phyloP scores from a whole-genome alignment of 2,888 invertebrate genomes.

The Leistus spinibarbis region DNA sequence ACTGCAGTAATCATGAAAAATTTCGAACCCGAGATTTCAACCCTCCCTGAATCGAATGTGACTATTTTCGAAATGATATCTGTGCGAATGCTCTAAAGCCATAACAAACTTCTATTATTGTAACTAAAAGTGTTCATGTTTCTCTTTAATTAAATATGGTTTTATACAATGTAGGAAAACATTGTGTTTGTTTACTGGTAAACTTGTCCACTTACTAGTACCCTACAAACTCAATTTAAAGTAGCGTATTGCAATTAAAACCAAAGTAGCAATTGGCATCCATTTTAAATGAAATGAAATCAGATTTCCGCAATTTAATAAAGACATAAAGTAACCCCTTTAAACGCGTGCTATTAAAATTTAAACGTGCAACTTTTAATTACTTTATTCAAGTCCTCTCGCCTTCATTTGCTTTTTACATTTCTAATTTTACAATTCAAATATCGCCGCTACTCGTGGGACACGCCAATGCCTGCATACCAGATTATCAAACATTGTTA shows the following conservation, averaged over 20 bases:
- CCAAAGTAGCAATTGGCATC: conserved; percentile 21
- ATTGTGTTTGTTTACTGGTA: neutral
- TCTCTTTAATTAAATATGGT: too few relatives aligned
- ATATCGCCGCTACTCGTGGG: neutral
- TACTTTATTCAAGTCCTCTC: conserved; percentile 32
- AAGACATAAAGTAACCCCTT: conserved; percentile 2
- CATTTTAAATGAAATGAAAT: conserved; percentile 27
- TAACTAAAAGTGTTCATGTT: too few relatives aligned
- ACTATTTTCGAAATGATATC: too few relatives aligned
- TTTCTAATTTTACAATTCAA: conserved; percentile 21
- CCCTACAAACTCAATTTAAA: conserved; percentile 1
- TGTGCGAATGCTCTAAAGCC: too few relatives aligned
- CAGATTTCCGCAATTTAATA: conserved; percentile 33
- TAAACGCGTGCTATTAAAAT: conserved; percentile 6
- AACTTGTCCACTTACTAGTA: too few relatives aligned
- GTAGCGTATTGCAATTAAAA: conserved; percentile 24
- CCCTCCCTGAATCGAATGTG: too few relatives aligned
- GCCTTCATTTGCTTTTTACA: conserved; percentile 17
- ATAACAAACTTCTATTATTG: too few relatives aligned
- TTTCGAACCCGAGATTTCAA: too few relatives aligned
- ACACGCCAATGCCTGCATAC: neutral
- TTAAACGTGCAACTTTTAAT: conserved; percentile 16
- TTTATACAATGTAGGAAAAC: too few relatives aligned
- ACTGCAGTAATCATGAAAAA: too few relatives aligned
- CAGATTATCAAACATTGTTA: neutral